Conservation (phyloP, 2,797 vertebrate species). For the Sparidentex hasta region DNA sequence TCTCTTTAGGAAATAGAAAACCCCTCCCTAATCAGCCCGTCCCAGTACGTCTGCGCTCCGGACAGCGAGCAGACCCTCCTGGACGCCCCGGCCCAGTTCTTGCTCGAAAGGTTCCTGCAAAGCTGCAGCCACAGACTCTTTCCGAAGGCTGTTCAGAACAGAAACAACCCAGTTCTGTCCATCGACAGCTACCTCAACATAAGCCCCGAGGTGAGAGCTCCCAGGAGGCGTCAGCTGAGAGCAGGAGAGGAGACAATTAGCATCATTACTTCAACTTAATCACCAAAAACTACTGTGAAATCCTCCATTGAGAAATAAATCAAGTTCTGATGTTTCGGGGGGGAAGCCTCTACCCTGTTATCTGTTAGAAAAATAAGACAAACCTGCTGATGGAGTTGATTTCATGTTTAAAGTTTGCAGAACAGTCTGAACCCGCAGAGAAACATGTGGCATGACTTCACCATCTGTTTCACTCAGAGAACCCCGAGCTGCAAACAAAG, state of each 20-base stretch:
- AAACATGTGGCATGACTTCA: slow-evolving; percentile 8
- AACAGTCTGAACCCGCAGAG: neutral
- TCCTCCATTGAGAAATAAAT: neutral
- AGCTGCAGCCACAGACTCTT: slow-evolving; percentile 94
- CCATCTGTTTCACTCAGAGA: slow-evolving; percentile 54
- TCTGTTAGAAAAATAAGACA: neutral
- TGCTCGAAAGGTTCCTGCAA: slow-evolving; percentile 97
- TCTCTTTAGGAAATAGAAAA: slow-evolving; percentile 89
- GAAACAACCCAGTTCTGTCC: slow-evolving; percentile 92
- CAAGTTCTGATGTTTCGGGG: neutral
- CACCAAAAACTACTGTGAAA: neutral
- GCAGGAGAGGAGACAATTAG: slow-evolving; percentile 12
- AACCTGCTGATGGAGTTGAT: slow-evolving; percentile 15
- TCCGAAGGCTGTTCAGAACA: slow-evolving; percentile 92
- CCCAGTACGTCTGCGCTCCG: slow-evolving; percentile 96
- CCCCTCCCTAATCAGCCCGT: slow-evolving; percentile 87
- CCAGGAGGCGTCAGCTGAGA: neutral
- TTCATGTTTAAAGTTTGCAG: neutral
- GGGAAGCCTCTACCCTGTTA: neutral
- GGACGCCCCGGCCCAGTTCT: slow-evolving; percentile 95
- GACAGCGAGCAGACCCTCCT: slow-evolving; percentile 97
- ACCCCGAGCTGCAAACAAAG: slow-evolving; percentile 52
- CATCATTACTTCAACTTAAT: neutral
- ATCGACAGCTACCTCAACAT: slow-evolving; percentile 98
- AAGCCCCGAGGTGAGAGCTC: slow-evolving; percentile 90